Conservation (phyloP, 2,797 vertebrate species). For the Brotula barbata region DNA sequence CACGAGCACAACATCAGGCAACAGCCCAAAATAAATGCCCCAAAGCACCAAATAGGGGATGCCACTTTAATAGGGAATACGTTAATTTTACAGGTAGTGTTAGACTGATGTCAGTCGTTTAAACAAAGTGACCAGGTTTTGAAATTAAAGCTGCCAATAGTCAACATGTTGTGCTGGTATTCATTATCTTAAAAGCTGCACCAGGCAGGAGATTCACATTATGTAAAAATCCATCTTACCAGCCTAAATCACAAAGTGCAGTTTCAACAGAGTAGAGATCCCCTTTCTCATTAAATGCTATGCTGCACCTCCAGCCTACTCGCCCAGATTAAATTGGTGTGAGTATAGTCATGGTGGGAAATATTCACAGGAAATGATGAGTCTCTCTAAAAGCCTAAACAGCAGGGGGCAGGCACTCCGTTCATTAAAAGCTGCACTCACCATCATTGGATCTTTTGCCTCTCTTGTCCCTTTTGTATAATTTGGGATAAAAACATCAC, state of each 20-base stretch:
- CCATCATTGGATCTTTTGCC: conserved; percentile 9
- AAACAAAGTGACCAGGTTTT: not conserved
- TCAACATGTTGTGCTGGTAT: not conserved
- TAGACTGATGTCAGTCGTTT: not conserved
- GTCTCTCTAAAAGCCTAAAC: conserved; percentile 12
- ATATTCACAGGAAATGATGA: conserved; percentile 34
- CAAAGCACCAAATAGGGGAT: conserved; percentile 17
- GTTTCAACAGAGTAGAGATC: conserved; percentile 20
- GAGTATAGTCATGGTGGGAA: conserved; percentile 21
- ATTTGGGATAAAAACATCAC: conserved; percentile 3
- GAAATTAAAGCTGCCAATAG: not conserved
- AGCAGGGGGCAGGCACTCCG: conserved; percentile 21
- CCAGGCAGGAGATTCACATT: not conserved
- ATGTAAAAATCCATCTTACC: conserved; percentile 1
- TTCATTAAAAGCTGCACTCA: conserved; percentile 36
- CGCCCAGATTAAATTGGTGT: conserved; percentile 34
- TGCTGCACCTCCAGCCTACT: conserved; percentile 13
- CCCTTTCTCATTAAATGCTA: conserved; percentile 13
- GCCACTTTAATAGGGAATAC: conserved; percentile 4
- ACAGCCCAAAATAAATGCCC: conserved; percentile 26
- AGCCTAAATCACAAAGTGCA: conserved; percentile 16
- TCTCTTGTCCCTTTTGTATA: conserved; percentile 7
- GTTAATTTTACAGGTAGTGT: conserved; percentile 31
- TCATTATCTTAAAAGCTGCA: conserved; percentile 1
- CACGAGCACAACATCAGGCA: conserved; percentile 44